Evolutionary conservation across 2,888 invertebrate species (phyloP).

Genomic region (Schrankia costaestrigalis): DNA sequence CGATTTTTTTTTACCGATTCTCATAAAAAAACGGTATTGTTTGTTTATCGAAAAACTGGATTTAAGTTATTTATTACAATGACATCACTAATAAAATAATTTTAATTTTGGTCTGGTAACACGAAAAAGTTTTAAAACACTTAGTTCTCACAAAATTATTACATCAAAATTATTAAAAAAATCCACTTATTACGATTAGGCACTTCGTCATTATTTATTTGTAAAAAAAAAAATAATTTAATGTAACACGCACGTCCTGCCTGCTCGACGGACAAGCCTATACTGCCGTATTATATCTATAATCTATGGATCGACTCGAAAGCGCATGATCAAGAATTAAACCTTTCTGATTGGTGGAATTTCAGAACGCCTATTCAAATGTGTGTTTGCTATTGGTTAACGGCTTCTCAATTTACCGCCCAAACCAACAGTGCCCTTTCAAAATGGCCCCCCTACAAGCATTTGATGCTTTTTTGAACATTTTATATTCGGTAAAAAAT

Average conservation of each 20-base stretch:
- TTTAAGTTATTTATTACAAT: constrained; percentile 28
- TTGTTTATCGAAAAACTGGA: constrained; percentile 15
- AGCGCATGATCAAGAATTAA: constrained; percentile 69
- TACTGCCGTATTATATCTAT: constrained; percentile 76
- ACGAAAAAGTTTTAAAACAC: constrained; percentile 26
- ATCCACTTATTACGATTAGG: constrained; percentile 44
- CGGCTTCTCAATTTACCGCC: constrained; percentile 66
- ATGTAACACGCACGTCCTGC: constrained; percentile 48
- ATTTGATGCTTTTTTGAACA: constrained; percentile 78
- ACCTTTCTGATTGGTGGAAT: constrained; percentile 53
- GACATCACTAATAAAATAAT: constrained; percentile 32
- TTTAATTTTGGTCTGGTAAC: constrained; percentile 13
- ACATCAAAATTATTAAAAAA: constrained; percentile 43
- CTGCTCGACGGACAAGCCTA: constrained; percentile 71
- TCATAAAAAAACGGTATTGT: too few relatives aligned
- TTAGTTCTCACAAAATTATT: constrained; percentile 43
- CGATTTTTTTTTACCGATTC: too few relatives aligned
- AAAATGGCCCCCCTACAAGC: constrained; percentile 78
- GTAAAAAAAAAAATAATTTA: constrained; percentile 45
- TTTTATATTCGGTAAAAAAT: constrained; percentile 78
- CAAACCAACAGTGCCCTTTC: constrained; percentile 65
- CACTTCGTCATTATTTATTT: constrained; percentile 66
- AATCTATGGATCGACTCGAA: constrained; percentile 74
- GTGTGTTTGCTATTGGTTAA: constrained; percentile 46
- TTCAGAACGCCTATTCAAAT: constrained; percentile 65